Percentiles rank a stretch among this genome's conserved stretches.
Evolutionary conservation across 1,140 invertebrate species (phyloP).

Genomic region (Acyrthosiphon pisum): DNA sequence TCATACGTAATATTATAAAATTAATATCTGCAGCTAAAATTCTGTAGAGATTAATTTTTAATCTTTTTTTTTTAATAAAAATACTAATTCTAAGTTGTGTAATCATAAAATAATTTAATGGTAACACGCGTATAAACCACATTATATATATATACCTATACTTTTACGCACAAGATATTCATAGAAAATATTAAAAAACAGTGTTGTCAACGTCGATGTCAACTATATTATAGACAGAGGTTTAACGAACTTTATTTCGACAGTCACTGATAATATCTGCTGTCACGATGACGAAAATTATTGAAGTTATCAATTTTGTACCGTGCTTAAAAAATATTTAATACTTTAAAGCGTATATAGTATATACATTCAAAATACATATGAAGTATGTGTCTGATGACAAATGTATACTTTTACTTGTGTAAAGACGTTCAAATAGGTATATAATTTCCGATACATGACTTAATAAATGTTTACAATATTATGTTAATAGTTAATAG

Average conservation of each 20-base stretch:
- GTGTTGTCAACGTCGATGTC: background rate
- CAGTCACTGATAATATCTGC: background rate
- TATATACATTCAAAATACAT: background rate
- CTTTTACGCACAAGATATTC: background rate
- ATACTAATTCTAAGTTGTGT: background rate
- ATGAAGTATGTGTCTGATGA: background rate
- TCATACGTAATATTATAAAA: background rate
- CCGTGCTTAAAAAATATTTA: background rate
- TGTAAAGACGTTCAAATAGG: background rate
- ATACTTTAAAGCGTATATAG: background rate
- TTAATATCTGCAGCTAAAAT: background rate
- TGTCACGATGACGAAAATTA: background rate
- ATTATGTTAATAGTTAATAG: background rate
- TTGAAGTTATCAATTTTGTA: background rate
- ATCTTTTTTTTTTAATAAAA: conserved; percentile 11
- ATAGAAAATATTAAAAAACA: background rate
- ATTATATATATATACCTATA: too few species aligned
- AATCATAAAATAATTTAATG: conserved; percentile 10
- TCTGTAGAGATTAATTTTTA: background rate
- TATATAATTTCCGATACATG: background rate
- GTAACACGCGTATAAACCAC: background rate
- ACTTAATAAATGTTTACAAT: background rate
- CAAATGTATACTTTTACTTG: background rate
- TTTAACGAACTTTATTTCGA: background rate
- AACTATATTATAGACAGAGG: background rate